phyloP scores from a whole-genome alignment of 2,888 invertebrate species.

The Cyaniris semiargus region DNA sequence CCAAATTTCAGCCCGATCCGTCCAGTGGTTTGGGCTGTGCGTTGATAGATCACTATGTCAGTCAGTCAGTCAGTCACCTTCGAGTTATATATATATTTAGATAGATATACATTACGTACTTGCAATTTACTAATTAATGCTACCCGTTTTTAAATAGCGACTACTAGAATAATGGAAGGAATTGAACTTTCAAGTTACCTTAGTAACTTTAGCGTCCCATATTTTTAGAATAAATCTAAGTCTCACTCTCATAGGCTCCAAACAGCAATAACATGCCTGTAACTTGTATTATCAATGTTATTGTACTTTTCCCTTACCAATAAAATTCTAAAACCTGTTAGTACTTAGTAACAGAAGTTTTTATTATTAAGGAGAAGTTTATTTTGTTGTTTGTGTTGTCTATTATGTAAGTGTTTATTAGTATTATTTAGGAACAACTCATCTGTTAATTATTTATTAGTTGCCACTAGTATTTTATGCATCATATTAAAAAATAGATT shows the following conservation, averaged over 20 bases:
- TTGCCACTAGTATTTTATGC: not conserved
- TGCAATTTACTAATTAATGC: not conserved
- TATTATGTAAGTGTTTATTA: not conserved
- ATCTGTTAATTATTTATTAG: not conserved
- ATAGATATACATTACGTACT: no score
- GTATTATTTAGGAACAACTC: not conserved
- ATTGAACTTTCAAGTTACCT: not conserved
- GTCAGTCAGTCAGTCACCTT: no score
- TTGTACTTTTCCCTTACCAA: not conserved
- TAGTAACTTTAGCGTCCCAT: constrained; percentile 1
- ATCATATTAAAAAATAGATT: not conserved
- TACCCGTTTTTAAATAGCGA: not conserved
- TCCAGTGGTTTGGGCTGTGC: no score
- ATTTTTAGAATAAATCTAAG: not conserved
- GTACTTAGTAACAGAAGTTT: no score
- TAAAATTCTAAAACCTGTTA: not conserved
- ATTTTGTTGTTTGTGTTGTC: constrained; percentile 2
- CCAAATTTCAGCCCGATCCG: no score
- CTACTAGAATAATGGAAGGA: not conserved
- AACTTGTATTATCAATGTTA: not conserved
- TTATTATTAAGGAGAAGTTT: not conserved
- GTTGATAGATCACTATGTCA: no score
- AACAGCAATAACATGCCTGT: not conserved
- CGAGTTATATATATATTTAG: no score
- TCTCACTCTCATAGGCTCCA: not conserved